Base-by-base conservation (phyloP, 1,140 invertebrate species). In the Sarcophaga bullata region DNA sequence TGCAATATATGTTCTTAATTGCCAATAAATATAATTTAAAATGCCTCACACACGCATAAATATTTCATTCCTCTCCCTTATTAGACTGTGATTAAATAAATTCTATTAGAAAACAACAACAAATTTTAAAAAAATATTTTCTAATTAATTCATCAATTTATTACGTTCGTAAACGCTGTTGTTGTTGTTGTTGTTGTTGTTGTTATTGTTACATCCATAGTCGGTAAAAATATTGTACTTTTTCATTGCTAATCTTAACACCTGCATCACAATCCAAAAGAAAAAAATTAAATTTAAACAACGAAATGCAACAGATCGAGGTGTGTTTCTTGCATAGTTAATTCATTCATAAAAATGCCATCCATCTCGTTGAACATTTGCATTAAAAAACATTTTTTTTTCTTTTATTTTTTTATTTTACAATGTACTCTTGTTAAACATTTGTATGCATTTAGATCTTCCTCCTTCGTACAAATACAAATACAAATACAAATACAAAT, bases 371-470 rank as follows among this genome's bases (percentile, higher is more conserved):
- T 15, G 52, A 13, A 54, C 3, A 54, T 5, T 7, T 54, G 10
- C 3, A 15, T 62, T 17, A 4, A 62, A 17, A n/a, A n/a, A n/a
- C n/a, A n/a, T n/a, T n/a, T n/a, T n/a, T n/a, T n/a, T n/a, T n/a
- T 17, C 19, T 62, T 17, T 7, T 8, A 62, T 62, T 10, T 4
- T 7, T 3, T 13, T 54, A 13, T 17, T 17, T 62, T 62, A 19
- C 19, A 62, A 5, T 8, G 19, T 17, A 17, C 19, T 17, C 15
- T 62, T 62, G 58, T 62, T 17, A 62, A 17, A 2, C 19, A 62
- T 62, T 62, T 62, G n/a, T 62, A 62, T 62, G 58, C 58, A 62
- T 62, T 62, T 62, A 62, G 58, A 62, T 62, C 58, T 62, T 62
- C 58, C 58, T 62, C 58, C 58, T 17, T 62, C 58, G 58, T 62